Base-by-base conservation (phyloP, 1,140 invertebrate species). In the Drosophila mauritiana region DNA sequence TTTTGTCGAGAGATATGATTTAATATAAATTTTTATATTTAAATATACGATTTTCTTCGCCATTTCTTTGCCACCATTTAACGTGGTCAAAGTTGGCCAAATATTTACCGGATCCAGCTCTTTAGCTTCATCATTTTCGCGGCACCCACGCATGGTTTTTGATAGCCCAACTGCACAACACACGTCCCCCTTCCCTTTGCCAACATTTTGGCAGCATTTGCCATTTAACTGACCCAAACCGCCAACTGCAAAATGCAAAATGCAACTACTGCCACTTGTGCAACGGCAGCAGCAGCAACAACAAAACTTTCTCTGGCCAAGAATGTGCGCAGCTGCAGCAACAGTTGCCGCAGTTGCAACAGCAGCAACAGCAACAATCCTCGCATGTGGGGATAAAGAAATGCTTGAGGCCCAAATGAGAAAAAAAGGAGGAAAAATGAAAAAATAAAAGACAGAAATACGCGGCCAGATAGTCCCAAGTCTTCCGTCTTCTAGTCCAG, bases 311-410 rank as follows among this genome's bases (percentile, higher is more conserved):
- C 83, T 88, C 83, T 88, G 67, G 56, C 79, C 84, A 88, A 88
- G 83, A 88, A 88, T 88, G 83, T 67, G 83, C 79, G 80, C 83
- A 88, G 85, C 83, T 88, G 83, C 83, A 88, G 64, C 79, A 79
- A 69, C 58, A 43, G 63, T 51, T 46, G 63, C 48, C 42, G 40
- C 70, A 61, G 43, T 37, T 40, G 54, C 59, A 54, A 20, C 59
- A 43, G 37, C 27, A 54, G 25, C 67, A 76, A 37, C 46, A 46
- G 37, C 73, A 72, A 53, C 56, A 79, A 68, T 61, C 70, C 73
- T 77, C 55, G 42, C 64, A 54, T 62, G 51, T 74, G 73, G 43
- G 56, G 34, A 67, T 57, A 42, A 62, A 65, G 67, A 57, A 69
- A 73, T 65, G 73, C 78, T 68, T 56, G 55, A 64, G 73, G 78